phyloP scores from a whole-genome alignment of 2,113 vertebrate genomes.

The Hippocampus abdominalis region DNA sequence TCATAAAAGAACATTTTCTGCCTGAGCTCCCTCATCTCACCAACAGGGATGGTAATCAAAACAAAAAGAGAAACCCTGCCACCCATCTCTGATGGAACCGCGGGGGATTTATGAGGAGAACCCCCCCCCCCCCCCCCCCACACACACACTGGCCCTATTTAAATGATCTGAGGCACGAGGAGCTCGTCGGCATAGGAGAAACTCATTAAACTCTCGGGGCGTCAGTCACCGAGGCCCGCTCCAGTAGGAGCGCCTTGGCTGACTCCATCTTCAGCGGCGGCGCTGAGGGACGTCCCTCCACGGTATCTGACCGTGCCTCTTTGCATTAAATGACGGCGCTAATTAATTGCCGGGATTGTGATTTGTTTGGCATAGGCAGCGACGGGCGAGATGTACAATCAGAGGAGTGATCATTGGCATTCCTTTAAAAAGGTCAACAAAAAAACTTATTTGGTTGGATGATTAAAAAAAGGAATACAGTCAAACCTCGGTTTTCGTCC shows the following conservation, averaged over 20 bases:
- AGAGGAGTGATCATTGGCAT: neutral
- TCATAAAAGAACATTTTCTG: conserved; percentile 74
- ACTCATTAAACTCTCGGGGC: conserved; percentile 74
- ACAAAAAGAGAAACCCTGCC: conserved; percentile 65
- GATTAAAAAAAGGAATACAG: neutral
- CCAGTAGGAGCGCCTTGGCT: conserved; percentile 54
- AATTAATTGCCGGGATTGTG: conserved; percentile 55
- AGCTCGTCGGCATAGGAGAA: conserved; percentile 66
- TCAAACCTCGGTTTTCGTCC: too few relatives aligned
- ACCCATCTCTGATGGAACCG: conserved; percentile 69
- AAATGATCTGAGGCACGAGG: conserved; percentile 68
- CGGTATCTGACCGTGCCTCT: conserved; percentile 34
- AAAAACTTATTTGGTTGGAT: conserved; percentile 28
- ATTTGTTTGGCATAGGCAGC: conserved; percentile 12
- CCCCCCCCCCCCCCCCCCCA: conserved; percentile 37
- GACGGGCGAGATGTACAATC: conserved; percentile 14
- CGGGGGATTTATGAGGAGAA: conserved; percentile 75
- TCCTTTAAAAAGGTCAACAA: conserved; percentile 11
- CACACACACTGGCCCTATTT: conserved; percentile 51
- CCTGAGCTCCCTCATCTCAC: conserved; percentile 71
- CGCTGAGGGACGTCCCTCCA: conserved; percentile 44
- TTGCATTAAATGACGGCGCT: conserved; percentile 55
- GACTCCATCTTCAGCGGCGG: conserved; percentile 27
- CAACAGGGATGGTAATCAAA: conserved; percentile 78
- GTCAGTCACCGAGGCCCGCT: conserved; percentile 62